A percentile compares a stretch with the other conserved stretches of the same genome.
Conservation (phyloP, 2,113 vertebrate genomes). For the Oostethus manadensis region DNA sequence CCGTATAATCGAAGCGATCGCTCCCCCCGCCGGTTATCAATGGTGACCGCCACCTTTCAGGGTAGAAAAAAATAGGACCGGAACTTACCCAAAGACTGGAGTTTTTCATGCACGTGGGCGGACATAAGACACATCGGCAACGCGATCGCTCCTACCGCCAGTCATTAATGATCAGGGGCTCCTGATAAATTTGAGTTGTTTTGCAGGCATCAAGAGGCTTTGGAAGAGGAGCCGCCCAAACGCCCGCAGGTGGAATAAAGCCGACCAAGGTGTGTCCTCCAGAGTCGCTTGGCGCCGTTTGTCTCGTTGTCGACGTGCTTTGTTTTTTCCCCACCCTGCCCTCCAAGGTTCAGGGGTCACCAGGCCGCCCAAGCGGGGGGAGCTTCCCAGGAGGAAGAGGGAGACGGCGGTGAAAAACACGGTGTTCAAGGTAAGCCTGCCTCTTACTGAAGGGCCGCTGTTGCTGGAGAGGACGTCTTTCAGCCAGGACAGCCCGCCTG, state of each 20-base stretch:
- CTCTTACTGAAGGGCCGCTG: constrained; percentile 38
- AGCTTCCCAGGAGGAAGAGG: neutral
- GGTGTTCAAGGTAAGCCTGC: constrained; percentile 63
- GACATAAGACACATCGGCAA: no score
- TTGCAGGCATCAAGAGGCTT: neutral
- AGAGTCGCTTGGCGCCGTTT: neutral
- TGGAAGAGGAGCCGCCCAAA: neutral
- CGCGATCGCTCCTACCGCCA: no score
- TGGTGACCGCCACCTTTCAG: no score
- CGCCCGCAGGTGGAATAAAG: neutral
- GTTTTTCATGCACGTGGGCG: no score
- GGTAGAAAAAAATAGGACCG: no score
- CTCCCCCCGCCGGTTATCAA: no score
- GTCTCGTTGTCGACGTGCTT: neutral
- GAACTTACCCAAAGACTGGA: no score
- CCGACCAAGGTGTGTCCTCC: neutral
- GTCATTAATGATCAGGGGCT: no score
- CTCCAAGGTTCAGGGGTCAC: constrained; percentile 19
- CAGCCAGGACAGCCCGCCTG: constrained; percentile 6
- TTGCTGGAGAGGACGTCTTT: constrained; percentile 57
- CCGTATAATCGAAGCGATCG: no score
- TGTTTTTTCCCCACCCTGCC: neutral
- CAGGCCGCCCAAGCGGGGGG: neutral
- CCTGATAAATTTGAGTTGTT: no score
- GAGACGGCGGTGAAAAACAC: constrained; percentile 8